A percentile compares a stretch with the other conserved stretches of the same genome.
Evolutionary conservation across 1,140 invertebrate genomes (phyloP).

Genomic region (Drosophila mayri): DNA sequence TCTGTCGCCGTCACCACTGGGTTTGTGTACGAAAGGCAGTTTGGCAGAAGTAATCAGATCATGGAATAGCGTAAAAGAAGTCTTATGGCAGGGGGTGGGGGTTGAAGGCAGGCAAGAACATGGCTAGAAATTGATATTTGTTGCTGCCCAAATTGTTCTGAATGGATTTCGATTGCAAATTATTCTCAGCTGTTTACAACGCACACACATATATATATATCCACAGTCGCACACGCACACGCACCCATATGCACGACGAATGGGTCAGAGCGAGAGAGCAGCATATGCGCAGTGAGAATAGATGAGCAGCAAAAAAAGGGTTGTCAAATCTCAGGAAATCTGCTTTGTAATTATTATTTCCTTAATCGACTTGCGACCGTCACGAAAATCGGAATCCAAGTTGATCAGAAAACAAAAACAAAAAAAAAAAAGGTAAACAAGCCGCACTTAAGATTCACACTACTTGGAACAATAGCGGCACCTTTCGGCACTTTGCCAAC

Average conservation of each 20-base stretch:
- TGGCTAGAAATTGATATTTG: slow-evolving; percentile 36
- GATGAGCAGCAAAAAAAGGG: slow-evolving; percentile 31
- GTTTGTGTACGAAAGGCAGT: slow-evolving; percentile 11
- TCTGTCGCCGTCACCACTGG: background rate
- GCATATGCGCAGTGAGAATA: slow-evolving; percentile 48
- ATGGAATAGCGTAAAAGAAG: slow-evolving; percentile 16
- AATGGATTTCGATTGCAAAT: slow-evolving; percentile 51
- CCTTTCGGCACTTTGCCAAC: slow-evolving; percentile 37
- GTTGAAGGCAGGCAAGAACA: slow-evolving; percentile 5
- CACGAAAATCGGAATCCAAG: background rate
- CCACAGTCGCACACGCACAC: slow-evolving; percentile 10
- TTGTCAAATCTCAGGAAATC: slow-evolving; percentile 6
- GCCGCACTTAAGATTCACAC: background rate
- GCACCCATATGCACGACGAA: slow-evolving; percentile 14
- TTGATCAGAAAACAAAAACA: background rate
- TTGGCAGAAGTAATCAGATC: slow-evolving; percentile 3
- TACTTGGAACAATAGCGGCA: background rate
- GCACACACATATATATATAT: slow-evolving; percentile 32
- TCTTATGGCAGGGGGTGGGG: background rate
- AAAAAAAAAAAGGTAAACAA: background rate
- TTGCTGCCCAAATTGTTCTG: slow-evolving; percentile 42
- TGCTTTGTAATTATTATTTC: background rate
- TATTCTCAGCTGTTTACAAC: slow-evolving; percentile 67
- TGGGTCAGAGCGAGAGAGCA: slow-evolving; percentile 25
- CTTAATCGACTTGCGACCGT: background rate